Evolutionary conservation across 2,888 invertebrate genomes (phyloP).

Genomic region (Oeneis ivallda): DNA sequence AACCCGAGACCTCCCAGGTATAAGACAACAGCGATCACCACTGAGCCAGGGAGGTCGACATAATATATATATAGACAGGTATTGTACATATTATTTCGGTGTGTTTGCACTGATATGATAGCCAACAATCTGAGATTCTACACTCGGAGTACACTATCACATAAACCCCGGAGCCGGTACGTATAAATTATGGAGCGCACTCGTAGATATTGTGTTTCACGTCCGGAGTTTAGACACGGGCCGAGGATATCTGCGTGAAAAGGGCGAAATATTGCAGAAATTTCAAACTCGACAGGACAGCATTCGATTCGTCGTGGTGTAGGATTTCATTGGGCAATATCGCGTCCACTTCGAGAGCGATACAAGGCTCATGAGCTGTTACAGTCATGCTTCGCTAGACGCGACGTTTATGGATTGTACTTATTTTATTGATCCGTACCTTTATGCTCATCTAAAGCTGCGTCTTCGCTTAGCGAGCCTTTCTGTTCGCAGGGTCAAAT

Average conservation of each 20-base stretch:
- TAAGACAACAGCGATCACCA: no score
- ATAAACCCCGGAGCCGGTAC: conserved; percentile 57
- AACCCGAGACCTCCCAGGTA: no score
- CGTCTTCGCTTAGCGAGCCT: no score
- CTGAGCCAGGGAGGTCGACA: no score
- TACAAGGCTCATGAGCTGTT: conserved; percentile 63
- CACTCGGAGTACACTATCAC: conserved; percentile 56
- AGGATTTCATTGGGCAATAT: conserved; percentile 78
- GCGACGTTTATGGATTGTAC: conserved; percentile 71
- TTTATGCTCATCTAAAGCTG: not conserved
- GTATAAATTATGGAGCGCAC: conserved; percentile 76
- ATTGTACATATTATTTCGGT: not conserved
- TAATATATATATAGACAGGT: no score
- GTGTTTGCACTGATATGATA: conserved; percentile 6
- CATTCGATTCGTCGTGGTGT: conserved; percentile 80
- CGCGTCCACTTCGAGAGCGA: conserved; percentile 53
- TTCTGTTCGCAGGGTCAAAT: no score
- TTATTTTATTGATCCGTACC: conserved; percentile 47
- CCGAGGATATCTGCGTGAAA: conserved; percentile 78
- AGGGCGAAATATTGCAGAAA: conserved; percentile 81
- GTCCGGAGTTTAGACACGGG: conserved; percentile 78
- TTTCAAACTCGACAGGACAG: conserved; percentile 79
- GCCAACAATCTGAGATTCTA: conserved; percentile 34
- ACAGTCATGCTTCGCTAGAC: conserved; percentile 39
- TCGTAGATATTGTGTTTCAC: conserved; percentile 79